These are phyloP conservation scores for Papilio machaon DNA, from an alignment of 1,140 invertebrate genomes.

Conservation along the genomic window DNA sequence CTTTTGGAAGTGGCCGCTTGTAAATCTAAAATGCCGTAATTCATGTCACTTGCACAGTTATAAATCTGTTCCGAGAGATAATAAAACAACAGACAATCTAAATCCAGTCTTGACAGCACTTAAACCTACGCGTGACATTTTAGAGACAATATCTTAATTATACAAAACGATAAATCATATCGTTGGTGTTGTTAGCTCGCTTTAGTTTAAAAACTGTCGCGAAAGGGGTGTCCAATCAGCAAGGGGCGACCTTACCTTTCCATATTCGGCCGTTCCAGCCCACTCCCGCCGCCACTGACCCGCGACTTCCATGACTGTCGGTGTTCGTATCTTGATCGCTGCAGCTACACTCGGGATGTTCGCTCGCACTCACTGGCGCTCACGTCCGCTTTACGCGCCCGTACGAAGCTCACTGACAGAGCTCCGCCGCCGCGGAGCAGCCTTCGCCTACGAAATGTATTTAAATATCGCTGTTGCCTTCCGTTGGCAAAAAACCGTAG, in stretches of 20 bases:
- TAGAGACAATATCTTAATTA: conserved; percentile 32
- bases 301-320: conserved; percentile 72
- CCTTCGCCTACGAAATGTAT: conserved; percentile 60
- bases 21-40: conserved; percentile 48
- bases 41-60: conserved; percentile 38
- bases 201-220: neutral
- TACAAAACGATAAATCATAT: conserved; percentile 33
- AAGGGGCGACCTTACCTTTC: conserved; percentile 65
- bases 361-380: conserved; percentile 52
- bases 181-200: conserved; percentile 17
- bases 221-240: conserved; percentile 23
- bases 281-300: conserved; percentile 78
- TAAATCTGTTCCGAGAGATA: conserved; percentile 26
- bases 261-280: conserved; percentile 78
- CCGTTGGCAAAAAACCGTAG: conserved; percentile 68
- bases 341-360: conserved; percentile 74
- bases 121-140: conserved; percentile 35
- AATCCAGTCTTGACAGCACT: conserved; percentile 36
- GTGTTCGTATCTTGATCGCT: conserved; percentile 63
- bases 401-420: conserved; percentile 66
- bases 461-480: conserved; percentile 70
- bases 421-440: conserved; percentile 44
- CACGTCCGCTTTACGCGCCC: conserved; percentile 66
- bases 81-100: conserved; percentile 36
- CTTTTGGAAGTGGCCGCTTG: conserved; percentile 74